phyloP scores from a whole-genome alignment of 2,113 vertebrate species.

The Anarrhichthys ocellatus region DNA sequence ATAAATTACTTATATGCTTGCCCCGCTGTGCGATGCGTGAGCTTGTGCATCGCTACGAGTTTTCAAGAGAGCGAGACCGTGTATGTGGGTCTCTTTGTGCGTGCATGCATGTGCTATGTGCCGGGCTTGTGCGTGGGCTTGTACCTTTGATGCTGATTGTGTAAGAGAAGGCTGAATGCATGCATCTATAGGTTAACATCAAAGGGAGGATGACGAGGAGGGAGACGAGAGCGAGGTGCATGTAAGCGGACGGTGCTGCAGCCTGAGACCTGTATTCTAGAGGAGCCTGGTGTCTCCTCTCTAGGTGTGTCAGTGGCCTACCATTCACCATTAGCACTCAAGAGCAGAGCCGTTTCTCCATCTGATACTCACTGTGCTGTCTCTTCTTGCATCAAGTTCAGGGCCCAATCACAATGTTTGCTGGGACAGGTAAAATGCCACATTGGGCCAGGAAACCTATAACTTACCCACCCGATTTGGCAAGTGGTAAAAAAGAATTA shows the following conservation, averaged over 20 bases:
- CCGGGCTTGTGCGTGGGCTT: conserved; percentile 48
- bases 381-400: conserved; percentile 2
- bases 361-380: not conserved
- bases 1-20: conserved; percentile 76
- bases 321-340: conserved; percentile 34
- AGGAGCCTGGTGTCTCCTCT: conserved; percentile 44
- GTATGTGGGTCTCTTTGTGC: conserved; percentile 29
- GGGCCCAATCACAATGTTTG: too few relatives aligned
- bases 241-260: conserved; percentile 23
- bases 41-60: conserved; percentile 6
- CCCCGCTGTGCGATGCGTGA: conserved; percentile 42
- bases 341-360: not conserved
- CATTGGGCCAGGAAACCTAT: too few relatives aligned
- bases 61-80: conserved; percentile 7
- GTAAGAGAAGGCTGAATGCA: conserved; percentile 62
- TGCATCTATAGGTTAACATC: conserved; percentile 52
- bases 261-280: conserved; percentile 21
- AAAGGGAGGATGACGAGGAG: not conserved
- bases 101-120: conserved; percentile 51
- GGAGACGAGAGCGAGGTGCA: not conserved
- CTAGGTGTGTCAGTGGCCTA: conserved; percentile 41
- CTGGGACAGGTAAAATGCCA: too few relatives aligned
- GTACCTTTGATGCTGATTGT: conserved; percentile 63
- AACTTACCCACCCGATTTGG: too few relatives aligned
- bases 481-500: too few relatives aligned